Evolutionary conservation across 2,113 vertebrate genomes (phyloP), one percentile per base, ranked within the genome.

Genomic region (Piprites chloris): DNA sequence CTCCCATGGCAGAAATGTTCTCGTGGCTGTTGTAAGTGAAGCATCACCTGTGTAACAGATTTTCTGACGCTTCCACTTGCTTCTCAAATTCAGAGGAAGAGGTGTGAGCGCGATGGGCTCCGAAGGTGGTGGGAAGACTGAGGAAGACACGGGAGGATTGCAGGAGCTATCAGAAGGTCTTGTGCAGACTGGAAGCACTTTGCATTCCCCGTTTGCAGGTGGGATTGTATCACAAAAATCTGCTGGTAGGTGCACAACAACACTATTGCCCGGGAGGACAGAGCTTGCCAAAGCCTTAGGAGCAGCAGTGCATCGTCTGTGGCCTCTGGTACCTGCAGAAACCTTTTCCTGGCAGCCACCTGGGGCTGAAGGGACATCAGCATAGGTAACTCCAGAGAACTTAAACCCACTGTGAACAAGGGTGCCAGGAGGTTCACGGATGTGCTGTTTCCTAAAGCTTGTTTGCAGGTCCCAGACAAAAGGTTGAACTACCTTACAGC

Each of bases 41-140:
- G 93, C 91, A 95, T 96, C 95, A 96, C 95, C 96, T 97, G 96
- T 91, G 87, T 95, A 97, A 96, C 96, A 95, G 94, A 95, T 91
- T 96, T 96, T 73, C 89, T 78, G 91, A 82, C 28, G 62, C 91
- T 96, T 93, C 62, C 89, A 77, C 92, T 94, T 46, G 30, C 87
- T 85, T 91, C 81, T 95, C 80, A 65, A 61, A 88, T 44, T 93
- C 93, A 12, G 92, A 55, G 46, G 9, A 9, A 61, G 92, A 96
- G 76, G 93, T 95, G 93, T 75, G 85, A 94, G 88, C 1, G 12
- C 11, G 79, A 89, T 12, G 88, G 85, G 85, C 88, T 85, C 89
- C 0, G 9, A 72, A 91, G 87, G 94, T 93, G 92, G 35, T 92
- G 95, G 83, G 90, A 85, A 93, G 65, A 42, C 75, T 85, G 85